phyloP scores from a whole-genome alignment of 2,888 invertebrate species.

The Abscondita cerata region DNA sequence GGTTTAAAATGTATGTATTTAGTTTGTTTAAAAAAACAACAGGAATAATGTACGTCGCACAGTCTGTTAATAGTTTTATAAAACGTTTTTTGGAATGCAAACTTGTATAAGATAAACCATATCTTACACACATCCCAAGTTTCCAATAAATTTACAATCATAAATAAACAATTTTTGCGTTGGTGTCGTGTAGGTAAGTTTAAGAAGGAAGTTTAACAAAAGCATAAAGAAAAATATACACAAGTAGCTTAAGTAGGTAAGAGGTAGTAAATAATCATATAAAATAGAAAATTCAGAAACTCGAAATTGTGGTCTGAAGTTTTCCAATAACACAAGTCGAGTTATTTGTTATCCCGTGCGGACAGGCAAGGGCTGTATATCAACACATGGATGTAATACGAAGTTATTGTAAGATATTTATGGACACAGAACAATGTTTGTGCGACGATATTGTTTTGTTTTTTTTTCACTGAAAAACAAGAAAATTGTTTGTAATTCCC shows the following conservation, averaged over 20 bases:
- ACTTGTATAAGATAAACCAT: too few relatives aligned
- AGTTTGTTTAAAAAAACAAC: too few relatives aligned
- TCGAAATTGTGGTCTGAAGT: constrained; percentile 49
- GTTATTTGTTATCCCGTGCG: constrained; percentile 50
- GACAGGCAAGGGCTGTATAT: constrained; percentile 42
- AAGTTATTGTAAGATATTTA: constrained; percentile 43
- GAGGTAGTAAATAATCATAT: constrained; percentile 47
- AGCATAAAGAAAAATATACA: constrained; percentile 9
- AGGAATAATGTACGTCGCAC: too few relatives aligned
- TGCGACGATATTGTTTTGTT: constrained; percentile 33
- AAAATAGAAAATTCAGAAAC: constrained; percentile 45
- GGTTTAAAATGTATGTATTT: too few relatives aligned
- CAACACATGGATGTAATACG: constrained; percentile 43
- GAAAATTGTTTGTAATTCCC: constrained; percentile 26
- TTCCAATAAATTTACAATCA: too few relatives aligned
- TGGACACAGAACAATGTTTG: constrained; percentile 34
- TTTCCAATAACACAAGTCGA: constrained; percentile 51
- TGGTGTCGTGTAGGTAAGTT: too few relatives aligned
- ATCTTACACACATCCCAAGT: too few relatives aligned
- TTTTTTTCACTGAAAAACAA: constrained; percentile 23
- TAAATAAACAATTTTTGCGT: too few relatives aligned
- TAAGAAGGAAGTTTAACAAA: too few relatives aligned
- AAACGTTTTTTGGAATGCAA: too few relatives aligned
- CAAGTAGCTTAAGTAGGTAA: constrained; percentile 27
- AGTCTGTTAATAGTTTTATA: too few relatives aligned